Base-by-base conservation (phyloP, 2,113 vertebrate genomes). In the Rhynchomys soricoides region DNA sequence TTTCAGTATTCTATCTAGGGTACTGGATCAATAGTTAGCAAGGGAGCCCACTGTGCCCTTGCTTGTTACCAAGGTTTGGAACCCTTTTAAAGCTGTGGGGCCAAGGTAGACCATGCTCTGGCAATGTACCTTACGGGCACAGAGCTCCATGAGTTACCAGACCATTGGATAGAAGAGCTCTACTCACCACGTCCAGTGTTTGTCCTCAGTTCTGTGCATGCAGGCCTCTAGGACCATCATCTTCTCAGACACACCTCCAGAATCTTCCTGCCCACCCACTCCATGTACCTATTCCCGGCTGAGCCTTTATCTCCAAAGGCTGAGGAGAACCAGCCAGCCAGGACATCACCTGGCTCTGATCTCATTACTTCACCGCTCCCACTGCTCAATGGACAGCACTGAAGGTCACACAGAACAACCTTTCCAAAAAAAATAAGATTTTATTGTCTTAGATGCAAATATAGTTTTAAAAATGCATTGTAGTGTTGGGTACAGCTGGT, bases 381-480 rank as follows among this genome's bases (percentile, higher is more conserved):
- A 13, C 3, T 40, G 70, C 3, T 24, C 19, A 1, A 19, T 3
- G 7, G 68, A 29, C 4, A 22, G 40, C 50, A 85, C 0, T 37
- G 11, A 94, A 82, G 74, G 86, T 48, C 75, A 91, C 83, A 68
- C 34, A 91, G 57, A 43, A 93, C 82, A 94, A 45, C 26, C 50
- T 97, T 98, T 98, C 96, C 92, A 98, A 87, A 82, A 98, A 98
- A 98, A 98, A 98, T 98, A 98, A 93, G 37, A 48, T 96, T 97
- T 98, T 68, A 98, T 98, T 99, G 98, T 98, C 98, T 98, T 94
- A 86, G 97, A 98, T 98, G 98, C 97, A 98, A 98, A 98, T 98
- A 98, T 98, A 98, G 98, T 98, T 98, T 98, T 92, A 96, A 98
- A 96, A 97, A 98, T 97, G 98, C 98, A 98, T 97, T 98, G 98